Base-by-base conservation (phyloP, 2,797 vertebrate genomes). In the Petrocephalus schoutedeni region DNA sequence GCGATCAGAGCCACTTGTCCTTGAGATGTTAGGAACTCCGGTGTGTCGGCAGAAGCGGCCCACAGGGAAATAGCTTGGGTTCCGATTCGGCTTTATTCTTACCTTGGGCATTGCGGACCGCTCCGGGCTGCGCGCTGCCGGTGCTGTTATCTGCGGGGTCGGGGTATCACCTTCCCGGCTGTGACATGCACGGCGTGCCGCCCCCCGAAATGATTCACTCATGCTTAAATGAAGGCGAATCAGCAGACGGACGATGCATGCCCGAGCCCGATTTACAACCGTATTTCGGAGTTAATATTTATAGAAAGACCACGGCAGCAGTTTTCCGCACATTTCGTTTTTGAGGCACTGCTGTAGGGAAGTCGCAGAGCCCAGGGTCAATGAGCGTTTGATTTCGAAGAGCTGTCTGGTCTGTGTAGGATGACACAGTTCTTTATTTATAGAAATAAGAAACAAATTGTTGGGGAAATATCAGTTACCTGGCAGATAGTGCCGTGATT, bases 1-100 rank as follows among this genome's bases (percentile, higher is more conserved):
- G 85, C 85, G 16, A 86, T 51, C 49, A 77, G 32, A 56, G 87
- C 9, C 57, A 71, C 89, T 86, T 89, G 89, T 89, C 88, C 89
- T 89, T 87, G 85, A 90, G 88, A 90, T 90, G 85, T 85, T 89
- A 82, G 84, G 83, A 88, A 89, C 49, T 86, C 87, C 89, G 88
- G 86, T 67, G 88, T 74, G 36, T 86, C 45, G 84, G 71, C 82
- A 85, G 84, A 19, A 91, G 91, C 89, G 90, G 93, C 91, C 93
- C 93, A 83, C 51, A 82, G 87, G 41, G 90, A 89, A 85, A 89
- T 21, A 89, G 80, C 83, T 45, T 53, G 67, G 86, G 54, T 83
- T 53, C 58, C 19, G 54, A 32, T 85, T 88, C 61, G 3, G n/a
- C 54, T 58, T 80, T 41, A 41, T 90, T 64, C 87, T 28, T 90